Percentiles rank a stretch among this genome's conserved stretches.
Evolutionary conservation across 2,888 invertebrate genomes (phyloP).

Genomic region (Metallyticus violacea): DNA sequence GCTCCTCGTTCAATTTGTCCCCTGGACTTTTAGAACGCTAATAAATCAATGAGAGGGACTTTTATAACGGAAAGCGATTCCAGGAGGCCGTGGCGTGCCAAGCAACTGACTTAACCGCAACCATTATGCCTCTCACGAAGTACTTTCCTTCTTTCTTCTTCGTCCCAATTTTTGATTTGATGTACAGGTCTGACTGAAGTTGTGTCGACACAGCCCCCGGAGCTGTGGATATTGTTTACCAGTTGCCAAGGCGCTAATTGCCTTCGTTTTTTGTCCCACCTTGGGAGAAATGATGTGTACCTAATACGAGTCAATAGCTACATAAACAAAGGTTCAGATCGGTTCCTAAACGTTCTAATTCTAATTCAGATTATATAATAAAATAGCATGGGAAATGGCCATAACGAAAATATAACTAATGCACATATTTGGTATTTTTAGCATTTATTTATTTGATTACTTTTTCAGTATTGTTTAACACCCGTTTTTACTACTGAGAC

Average conservation of each 20-base stretch:
- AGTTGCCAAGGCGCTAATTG: background rate
- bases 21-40: background rate
- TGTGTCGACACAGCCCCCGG: background rate
- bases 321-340: no score
- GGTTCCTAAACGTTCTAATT: no score
- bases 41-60: background rate
- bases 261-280: background rate
- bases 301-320: no score
- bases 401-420: no score
- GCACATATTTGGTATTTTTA: no score
- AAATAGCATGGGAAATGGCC: no score
- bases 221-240: background rate
- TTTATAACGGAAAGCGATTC: background rate
- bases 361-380: no score
- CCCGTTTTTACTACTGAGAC: no score
- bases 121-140: background rate
- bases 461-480: no score
- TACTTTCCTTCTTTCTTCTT: background rate
- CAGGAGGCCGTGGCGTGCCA: background rate
- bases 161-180: background rate
- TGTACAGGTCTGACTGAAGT: background rate
- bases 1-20: background rate
- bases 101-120: background rate
- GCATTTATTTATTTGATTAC: no score
- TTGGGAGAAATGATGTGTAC: no score